phyloP scores from a whole-genome alignment of 2,797 vertebrate genomes.

The Molossus alvarezi region DNA sequence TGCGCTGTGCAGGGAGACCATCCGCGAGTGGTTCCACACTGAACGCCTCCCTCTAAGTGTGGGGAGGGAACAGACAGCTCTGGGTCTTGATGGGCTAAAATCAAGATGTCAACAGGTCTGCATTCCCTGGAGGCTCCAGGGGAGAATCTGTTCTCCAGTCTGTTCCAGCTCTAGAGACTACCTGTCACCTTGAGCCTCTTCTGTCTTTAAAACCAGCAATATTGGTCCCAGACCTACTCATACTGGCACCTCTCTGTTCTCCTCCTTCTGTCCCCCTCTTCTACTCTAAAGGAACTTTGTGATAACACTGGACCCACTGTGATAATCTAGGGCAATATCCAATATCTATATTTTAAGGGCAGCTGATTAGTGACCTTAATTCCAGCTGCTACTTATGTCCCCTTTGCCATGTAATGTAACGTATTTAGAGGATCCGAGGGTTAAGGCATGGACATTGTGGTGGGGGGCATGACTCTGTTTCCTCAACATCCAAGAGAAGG shows the following conservation, averaged over 20 bases:
- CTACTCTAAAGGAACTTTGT: background rate
- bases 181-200: background rate
- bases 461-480: background rate
- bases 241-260: background rate
- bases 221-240: background rate
- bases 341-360: background rate
- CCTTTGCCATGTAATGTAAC: background rate
- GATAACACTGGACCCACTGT: background rate
- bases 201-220: background rate
- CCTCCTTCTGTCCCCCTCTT: background rate
- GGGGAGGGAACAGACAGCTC: background rate
- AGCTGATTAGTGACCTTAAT: background rate
- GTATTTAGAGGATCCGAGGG: background rate
- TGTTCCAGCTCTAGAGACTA: background rate
- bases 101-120: background rate
- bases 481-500: background rate
- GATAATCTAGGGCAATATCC: background rate
- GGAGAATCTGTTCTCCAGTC: background rate
- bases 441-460: background rate
- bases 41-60: background rate
- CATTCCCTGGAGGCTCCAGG: background rate
- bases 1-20: rapidly evolving
- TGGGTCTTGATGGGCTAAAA: background rate
- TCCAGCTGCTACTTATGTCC: background rate
- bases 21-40: rapidly evolving